Base-by-base conservation (phyloP, 2,797 vertebrate genomes). In the Sebastes iracundus region DNA sequence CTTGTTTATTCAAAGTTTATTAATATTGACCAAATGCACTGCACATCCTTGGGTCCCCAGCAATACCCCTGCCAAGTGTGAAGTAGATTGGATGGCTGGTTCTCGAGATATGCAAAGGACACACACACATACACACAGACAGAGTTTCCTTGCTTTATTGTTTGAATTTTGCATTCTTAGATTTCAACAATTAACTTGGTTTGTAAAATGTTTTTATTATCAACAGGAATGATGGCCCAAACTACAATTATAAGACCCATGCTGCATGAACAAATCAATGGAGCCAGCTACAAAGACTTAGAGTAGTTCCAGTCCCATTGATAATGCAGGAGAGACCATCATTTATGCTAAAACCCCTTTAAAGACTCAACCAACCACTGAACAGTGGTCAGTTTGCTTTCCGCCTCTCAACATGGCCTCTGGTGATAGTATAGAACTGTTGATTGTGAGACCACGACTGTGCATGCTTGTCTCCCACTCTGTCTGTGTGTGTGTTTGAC, bases 301-400 rank as follows among this genome's bases (percentile, higher is more conserved):
- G 28, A 84, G 72, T 55, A 16, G 55, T 55, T 84, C 33, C 67
- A 72, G 32, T n/a, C 9, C 35, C 8, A n/a, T 14, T 33, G 58
- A 74, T 76, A 66, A 85, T 71, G 53, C 49, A 82, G 46, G 56
- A 72, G 49, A 62, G 63, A 69, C 72, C 62, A 56, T 53, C 13
- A 27, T 64, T 88, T 72, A 80, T 35, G 66, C 67, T 79, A 61
- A 83, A 91, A 70, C 32, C 42, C 61, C 11, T 77, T 84, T 86
- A 72, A 90, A 81, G 33, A 70, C 72, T 77, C 25, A 68, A 52
- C 14, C 42, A 62, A 80, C 82, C 75, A 6, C 53, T 32, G 56
- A 49, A 7, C 42, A 56, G 73, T 46, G 79, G 77, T 82, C 77
- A 30, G 16, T 78, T 83, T 66, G 69, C 84, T 92, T 79, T 84